Percentiles rank a stretch among this genome's conserved stretches.
Evolutionary conservation across 2,797 vertebrate species (phyloP).

Genomic region (Falco columbarius): DNA sequence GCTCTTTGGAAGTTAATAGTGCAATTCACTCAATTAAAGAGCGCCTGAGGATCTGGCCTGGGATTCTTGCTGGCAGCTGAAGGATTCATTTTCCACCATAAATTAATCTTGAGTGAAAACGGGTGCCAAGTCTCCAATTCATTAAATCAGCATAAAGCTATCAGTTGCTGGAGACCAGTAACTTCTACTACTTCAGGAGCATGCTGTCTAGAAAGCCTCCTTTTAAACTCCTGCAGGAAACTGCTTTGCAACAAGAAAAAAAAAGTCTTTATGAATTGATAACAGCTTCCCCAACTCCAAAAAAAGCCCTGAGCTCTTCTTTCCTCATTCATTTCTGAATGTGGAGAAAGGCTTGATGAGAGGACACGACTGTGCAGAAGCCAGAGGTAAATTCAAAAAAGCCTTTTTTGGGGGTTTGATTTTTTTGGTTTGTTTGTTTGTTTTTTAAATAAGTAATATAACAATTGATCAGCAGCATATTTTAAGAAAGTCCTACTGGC

Average conservation of each 20-base stretch:
- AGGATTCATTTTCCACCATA: neutral
- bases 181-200: neutral
- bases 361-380: neutral
- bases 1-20: neutral
- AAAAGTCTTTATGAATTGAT: neutral
- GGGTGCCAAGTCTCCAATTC: neutral
- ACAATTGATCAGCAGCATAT: neutral
- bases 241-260: neutral
- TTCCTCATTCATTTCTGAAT: neutral
- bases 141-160: neutral
- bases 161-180: neutral
- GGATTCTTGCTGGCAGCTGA: neutral
- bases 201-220: fast-evolving
- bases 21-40: neutral
- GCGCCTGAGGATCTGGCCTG: neutral
- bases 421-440: too few relatives aligned
- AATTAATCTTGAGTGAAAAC: neutral
- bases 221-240: neutral
- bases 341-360: neutral
- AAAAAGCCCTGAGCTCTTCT: neutral
- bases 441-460: neutral
- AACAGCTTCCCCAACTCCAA: neutral
- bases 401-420: neutral
- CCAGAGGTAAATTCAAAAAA: neutral
- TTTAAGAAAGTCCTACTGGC: neutral